These are phyloP conservation scores for Phyllotreta striolata DNA, from an alignment of 2,888 invertebrate species.

Conservation along the genomic window DNA sequence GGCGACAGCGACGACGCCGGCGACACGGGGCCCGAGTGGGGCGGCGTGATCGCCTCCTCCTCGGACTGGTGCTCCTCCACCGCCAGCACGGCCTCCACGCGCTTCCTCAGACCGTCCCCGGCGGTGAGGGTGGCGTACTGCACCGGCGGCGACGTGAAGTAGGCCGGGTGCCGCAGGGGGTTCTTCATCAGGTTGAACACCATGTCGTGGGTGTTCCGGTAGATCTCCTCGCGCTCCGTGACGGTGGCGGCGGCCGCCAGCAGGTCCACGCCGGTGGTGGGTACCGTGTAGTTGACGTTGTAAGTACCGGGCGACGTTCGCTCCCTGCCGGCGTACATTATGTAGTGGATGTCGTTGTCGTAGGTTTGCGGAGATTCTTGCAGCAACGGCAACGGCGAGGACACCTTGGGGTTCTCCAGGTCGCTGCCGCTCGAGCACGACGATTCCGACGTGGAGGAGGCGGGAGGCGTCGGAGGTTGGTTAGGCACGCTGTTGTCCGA, in stretches of 20 bases:
- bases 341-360: constrained; percentile 54
- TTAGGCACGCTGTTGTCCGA: constrained; percentile 67
- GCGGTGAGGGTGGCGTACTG: constrained; percentile 58
- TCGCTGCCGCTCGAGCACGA: constrained; percentile 57
- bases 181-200: constrained; percentile 57
- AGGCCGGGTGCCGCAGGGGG: constrained; percentile 53
- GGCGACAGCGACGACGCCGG: constrained; percentile 58
- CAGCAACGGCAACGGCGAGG: constrained; percentile 45
- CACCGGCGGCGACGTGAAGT: constrained; percentile 52
- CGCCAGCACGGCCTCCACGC: constrained; percentile 71
- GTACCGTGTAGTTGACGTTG: constrained; percentile 43
- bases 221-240: constrained; percentile 57
- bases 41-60: constrained; percentile 66
- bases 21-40: constrained; percentile 67
- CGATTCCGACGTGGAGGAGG: constrained; percentile 42
- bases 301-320: constrained; percentile 48
- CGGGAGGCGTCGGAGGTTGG: constrained; percentile 56
- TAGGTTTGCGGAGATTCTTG: constrained; percentile 49
- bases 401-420: constrained; percentile 61
- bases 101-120: constrained; percentile 67
- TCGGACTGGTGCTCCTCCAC: constrained; percentile 64
- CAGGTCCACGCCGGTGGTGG: constrained; percentile 57
- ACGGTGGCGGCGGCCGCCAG: constrained; percentile 61
- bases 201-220: constrained; percentile 48
- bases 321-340: constrained; percentile 52